phyloP scores from a whole-genome alignment of 2,888 invertebrate genomes.

The Andrena praecox region DNA sequence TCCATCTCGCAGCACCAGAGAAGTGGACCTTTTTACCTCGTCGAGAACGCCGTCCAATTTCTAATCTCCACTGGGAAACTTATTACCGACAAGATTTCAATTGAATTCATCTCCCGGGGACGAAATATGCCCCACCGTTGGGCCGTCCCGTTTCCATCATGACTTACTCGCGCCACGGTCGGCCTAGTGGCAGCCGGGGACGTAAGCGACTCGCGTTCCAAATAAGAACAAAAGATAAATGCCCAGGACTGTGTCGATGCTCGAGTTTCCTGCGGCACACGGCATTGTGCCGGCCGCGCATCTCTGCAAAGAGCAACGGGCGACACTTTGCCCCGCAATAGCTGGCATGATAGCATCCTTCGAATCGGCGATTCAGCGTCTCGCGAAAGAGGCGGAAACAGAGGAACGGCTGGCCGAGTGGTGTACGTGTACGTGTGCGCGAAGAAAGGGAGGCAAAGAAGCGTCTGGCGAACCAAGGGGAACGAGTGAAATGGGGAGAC shows the following conservation, averaged over 20 bases:
- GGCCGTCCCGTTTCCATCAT: conserved; percentile 24
- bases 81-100: conserved; percentile 36
- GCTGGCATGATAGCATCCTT: conserved; percentile 36
- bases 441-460: background rate
- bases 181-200: background rate
- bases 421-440: background rate
- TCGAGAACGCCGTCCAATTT: background rate
- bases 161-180: conserved; percentile 11
- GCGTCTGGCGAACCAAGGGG: background rate
- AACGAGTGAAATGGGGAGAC: background rate
- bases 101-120: conserved; percentile 12
- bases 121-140: conserved; percentile 9
- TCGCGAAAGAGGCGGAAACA: conserved; percentile 32
- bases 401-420: background rate
- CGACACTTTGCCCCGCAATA: conserved; percentile 48
- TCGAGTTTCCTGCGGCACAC: conserved; percentile 23
- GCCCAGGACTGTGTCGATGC: conserved; percentile 24
- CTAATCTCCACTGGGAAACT: conserved; percentile 26
- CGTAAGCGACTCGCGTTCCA: conserved; percentile 19
- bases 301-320: conserved; percentile 8
- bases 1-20: background rate
- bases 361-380: conserved; percentile 62
- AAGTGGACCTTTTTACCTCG: background rate
- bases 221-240: conserved; percentile 41
- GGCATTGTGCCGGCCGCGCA: background rate